Base-by-base conservation (phyloP, 2,113 vertebrate genomes). In the Nibea albiflora region DNA sequence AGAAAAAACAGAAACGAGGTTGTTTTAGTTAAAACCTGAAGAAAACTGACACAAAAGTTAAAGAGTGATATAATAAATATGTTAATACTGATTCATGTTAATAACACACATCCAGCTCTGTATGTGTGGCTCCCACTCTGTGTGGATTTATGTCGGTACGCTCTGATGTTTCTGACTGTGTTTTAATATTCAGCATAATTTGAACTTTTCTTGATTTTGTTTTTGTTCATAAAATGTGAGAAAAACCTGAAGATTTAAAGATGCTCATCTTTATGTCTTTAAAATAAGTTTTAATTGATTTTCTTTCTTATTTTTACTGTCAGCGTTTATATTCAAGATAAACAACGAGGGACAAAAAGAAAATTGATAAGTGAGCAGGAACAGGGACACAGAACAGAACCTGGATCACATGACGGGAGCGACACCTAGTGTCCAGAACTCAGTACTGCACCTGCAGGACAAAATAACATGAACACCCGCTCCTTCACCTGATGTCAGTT, bases 361-460 rank as follows among this genome's bases (percentile, higher is more conserved):
- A 2, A 19, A 26, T 9, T 6, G 16, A 28, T 28, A 9, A 26
- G 28, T 31, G 3, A 17, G 5, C 54, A 54, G 35, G 44, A 39
- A 39, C n/a, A n/a, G n/a, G n/a, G n/a, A n/a, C n/a, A 8, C 31
- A 35, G 31, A 35, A n/a, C n/a, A n/a, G n/a, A 39, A 39, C 35
- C 35, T 39, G 35, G 8, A 39, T 39, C 35, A 73, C 12, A 46
- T 0, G n/a, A 22, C 69, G 12, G 19, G 0, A 61, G 76, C 35
- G 67, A 67, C 90, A 53, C n/a, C 77, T 2, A n/a, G 79, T 69
- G 88, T 86, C 26, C 0, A 22, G 0, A 49, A 0, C 15, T 1
- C 15, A 4, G 53, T 81, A 68, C 79, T 84, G 65, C 74, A 61
- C 16, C 76, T 14, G 17, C 16, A 19, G 50, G 39, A 72, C 16